phyloP scores from a whole-genome alignment of 2,888 invertebrate genomes.

The Ariolimax columbianus region DNA sequence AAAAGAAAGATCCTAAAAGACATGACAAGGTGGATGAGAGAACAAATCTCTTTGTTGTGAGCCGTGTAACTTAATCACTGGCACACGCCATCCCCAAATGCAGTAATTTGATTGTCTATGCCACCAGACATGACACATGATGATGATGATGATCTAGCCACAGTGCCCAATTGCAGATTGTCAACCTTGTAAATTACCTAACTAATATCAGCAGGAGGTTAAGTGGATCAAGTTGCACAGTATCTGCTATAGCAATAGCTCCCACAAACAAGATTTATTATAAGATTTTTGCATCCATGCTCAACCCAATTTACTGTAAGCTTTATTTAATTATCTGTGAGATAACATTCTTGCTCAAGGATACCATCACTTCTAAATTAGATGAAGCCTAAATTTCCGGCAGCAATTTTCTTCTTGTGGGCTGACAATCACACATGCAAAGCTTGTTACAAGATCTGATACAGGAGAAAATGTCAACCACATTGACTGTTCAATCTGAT shows the following conservation, averaged over 20 bases:
- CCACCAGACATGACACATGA: too few relatives aligned
- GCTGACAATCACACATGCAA: neutral
- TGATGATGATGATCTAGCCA: too few relatives aligned
- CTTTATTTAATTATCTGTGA: neutral
- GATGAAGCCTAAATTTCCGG: neutral
- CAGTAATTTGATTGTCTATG: too few relatives aligned
- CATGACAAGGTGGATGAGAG: too few relatives aligned
- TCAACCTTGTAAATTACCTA: neutral
- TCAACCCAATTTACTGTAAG: neutral
- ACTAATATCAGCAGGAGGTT: neutral
- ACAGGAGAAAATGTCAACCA: neutral
- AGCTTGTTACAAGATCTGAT: neutral
- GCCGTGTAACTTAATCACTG: too few relatives aligned
- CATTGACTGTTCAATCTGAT: neutral
- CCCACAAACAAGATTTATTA: neutral
- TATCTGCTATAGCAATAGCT: neutral
- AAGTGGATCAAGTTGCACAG: neutral
- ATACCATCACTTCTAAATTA: neutral
- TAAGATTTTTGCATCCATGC: neutral
- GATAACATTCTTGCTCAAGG: neutral
- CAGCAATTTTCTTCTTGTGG: neutral
- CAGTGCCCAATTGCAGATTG: neutral
- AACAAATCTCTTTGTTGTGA: too few relatives aligned
- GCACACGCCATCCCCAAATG: too few relatives aligned
- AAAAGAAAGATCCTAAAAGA: too few relatives aligned